Evolutionary conservation across 2,113 vertebrate genomes (phyloP).

Genomic region (Isurus oxyrinchus): DNA sequence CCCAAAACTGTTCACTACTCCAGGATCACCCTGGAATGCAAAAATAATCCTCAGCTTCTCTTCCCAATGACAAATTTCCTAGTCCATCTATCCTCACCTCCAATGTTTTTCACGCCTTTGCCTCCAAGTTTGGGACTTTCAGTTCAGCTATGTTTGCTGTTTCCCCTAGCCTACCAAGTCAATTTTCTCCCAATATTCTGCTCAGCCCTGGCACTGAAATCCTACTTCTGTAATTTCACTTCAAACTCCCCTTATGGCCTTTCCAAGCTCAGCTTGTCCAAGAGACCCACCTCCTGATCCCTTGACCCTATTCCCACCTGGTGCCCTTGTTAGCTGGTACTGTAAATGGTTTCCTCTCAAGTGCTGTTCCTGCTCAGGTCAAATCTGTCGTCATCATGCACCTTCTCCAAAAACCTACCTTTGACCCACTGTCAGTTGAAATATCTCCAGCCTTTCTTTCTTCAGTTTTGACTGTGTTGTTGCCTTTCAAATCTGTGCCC

Average conservation of each 20-base stretch:
- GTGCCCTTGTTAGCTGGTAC: neutral
- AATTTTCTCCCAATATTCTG: neutral
- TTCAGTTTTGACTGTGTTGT: neutral
- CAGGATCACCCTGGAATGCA: neutral
- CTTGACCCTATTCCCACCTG: too few species aligned
- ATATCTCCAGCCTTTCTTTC: neutral
- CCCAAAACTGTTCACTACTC: neutral
- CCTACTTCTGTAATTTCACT: neutral
- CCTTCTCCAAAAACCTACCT: neutral
- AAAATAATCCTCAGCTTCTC: neutral
- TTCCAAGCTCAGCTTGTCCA: neutral
- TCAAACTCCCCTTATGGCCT: neutral
- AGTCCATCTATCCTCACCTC: neutral
- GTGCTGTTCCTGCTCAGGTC: neutral
- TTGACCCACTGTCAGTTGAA: too few species aligned
- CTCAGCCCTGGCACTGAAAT: neutral
- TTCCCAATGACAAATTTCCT: neutral
- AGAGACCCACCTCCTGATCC: too few species aligned
- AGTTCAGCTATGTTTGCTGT: neutral
- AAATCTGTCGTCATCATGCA: neutral
- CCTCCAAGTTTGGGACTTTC: neutral
- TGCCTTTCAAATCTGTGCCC: neutral
- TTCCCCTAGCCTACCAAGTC: neutral
- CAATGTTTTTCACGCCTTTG: neutral
- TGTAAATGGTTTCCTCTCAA: neutral